Evolutionary conservation across 1,140 invertebrate genomes (phyloP), one percentile per base, ranked within the genome.

Genomic region (Cydia pomonella): DNA sequence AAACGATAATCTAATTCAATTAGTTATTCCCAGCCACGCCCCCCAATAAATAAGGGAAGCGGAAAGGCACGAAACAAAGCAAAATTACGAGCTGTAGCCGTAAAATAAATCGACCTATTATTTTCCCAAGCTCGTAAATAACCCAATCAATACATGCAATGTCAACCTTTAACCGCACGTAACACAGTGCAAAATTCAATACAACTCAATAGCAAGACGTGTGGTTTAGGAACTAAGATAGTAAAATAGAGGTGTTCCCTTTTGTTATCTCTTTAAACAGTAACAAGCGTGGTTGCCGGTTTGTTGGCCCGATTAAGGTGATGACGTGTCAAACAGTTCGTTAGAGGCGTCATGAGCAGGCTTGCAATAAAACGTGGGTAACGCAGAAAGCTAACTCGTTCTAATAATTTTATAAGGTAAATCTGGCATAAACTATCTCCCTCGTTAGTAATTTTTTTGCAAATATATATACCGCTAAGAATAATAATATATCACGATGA

Each of bases 281-380:
- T 77, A 77, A 74, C 76, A 72, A 77, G 73, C 66, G 38, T 38
- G 41, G 72, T 78, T 75, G 74, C 33, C 62, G 71, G 72, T 75
- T 78, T 71, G 74, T 75, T 73, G 72, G 5, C 18, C 23, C 29
- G 25, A 78, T 41, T 69, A 69, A 33, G 64, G 64, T 18, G 64
- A 69, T 69, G 64, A 71, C 73, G 25, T 71, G 72, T 38, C 72
- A 73, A 50, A 27, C 69, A 71, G 69, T 77, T 77, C 76, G 72
- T 75, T 75, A 78, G 27, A 53, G 33, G 1, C 10, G 62, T 7
- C 29, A 33, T 33, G 23, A 25, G 5, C 21, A 12, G 9, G 62
- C 23, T 25, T 12, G 23, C 23, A 25, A 63, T 12, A 63, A 23
- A 63, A 10, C 16, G 21, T 50, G 47, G 16, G 23, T 27, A 29